Percentiles rank a stretch among this genome's conserved stretches.
These are phyloP conservation scores for Drosophila imparisetae DNA, from an alignment of 2,888 invertebrate genomes.

Conservation along the genomic window DNA sequence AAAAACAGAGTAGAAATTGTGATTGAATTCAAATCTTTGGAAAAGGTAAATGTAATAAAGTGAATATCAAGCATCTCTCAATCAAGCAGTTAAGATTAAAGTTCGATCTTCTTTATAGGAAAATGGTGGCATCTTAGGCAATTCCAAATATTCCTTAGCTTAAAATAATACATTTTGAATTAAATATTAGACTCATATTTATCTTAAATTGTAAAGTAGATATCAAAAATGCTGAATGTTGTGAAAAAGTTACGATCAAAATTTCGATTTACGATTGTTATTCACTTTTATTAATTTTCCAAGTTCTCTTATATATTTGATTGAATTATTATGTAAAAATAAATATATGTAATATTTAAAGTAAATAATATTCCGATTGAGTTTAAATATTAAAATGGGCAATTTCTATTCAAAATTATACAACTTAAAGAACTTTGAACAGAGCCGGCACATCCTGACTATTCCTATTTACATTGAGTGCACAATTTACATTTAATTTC, in stretches of 20 bases:
- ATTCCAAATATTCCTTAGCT: neutral
- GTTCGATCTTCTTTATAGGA: neutral
- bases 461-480: slow-evolving; percentile 4
- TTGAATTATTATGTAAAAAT: neutral
- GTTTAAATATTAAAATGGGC: neutral
- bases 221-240: neutral
- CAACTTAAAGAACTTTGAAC: neutral
- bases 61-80: neutral
- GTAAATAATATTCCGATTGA: neutral
- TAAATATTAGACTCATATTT: neutral
- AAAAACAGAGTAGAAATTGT: neutral
- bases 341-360: neutral
- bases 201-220: neutral
- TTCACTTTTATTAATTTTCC: neutral
- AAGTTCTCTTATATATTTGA: neutral
- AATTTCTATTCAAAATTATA: neutral
- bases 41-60: neutral
- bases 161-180: neutral
- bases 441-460: neutral
- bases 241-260: neutral
- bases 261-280: neutral
- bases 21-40: neutral
- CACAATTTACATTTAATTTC: slow-evolving; percentile 52
- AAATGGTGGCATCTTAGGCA: neutral
- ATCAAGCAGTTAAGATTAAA: neutral